Conservation (phyloP, 2,113 vertebrate genomes). For the Lonchura striata region DNA sequence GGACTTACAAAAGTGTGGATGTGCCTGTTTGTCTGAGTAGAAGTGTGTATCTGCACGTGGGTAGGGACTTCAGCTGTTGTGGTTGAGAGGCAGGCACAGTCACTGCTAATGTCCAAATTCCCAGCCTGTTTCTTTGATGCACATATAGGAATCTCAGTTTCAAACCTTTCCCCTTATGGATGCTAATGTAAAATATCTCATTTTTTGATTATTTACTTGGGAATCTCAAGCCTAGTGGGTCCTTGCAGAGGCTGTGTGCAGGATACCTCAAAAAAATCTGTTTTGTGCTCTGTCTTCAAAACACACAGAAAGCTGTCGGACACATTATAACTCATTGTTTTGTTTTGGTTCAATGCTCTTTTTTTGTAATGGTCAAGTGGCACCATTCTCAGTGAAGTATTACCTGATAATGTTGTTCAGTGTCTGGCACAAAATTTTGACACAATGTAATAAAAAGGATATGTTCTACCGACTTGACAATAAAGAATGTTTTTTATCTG, state of each 20-base stretch:
- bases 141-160: accelerated
- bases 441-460: not conserved
- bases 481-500: not conserved
- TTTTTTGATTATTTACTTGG: not conserved
- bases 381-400: not conserved
- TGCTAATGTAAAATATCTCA: not conserved
- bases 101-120: not conserved
- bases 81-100: not conserved
- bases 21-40: not conserved
- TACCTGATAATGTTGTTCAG: not conserved
- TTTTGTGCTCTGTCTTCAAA: not conserved
- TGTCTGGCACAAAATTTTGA: not conserved
- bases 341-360: not conserved
- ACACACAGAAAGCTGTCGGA: not conserved
- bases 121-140: not conserved
- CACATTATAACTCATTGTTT: not conserved
- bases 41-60: not conserved
- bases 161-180: not conserved
- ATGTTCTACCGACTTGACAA: not conserved
- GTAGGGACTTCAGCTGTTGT: not conserved
- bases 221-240: not conserved
- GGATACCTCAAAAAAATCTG: not conserved
- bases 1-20: not conserved
- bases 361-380: not conserved
- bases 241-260: not conserved